These are phyloP conservation scores for Operophtera brumata DNA, from an alignment of 2,888 invertebrate species.

Conservation along the genomic window DNA sequence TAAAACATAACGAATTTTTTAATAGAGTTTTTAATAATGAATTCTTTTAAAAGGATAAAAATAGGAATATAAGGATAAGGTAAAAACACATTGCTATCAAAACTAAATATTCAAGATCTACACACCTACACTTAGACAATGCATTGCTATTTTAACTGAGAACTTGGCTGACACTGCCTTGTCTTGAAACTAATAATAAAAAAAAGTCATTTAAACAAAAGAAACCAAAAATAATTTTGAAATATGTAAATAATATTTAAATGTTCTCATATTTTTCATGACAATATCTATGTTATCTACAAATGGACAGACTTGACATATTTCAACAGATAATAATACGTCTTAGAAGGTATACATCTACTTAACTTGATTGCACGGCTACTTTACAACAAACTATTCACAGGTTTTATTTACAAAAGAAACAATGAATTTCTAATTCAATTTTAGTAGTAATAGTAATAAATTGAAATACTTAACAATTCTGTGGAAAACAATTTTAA, in stretches of 20 bases:
- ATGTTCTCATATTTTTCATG: neutral
- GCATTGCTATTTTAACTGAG: too few relatives aligned
- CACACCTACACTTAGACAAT: too few relatives aligned
- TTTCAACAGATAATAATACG: constrained; percentile 60
- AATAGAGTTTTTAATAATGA: too few relatives aligned
- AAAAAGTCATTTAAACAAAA: too few relatives aligned
- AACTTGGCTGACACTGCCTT: too few relatives aligned
- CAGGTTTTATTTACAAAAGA: constrained; percentile 63
- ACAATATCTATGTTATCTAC: constrained; percentile 58
- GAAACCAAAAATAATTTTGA: neutral
- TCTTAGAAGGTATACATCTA: constrained; percentile 72
- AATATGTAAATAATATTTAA: neutral
- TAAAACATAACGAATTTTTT: too few relatives aligned
- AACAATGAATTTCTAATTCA: constrained; percentile 16
- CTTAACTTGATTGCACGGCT: constrained; percentile 78
- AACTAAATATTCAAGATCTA: too few relatives aligned
- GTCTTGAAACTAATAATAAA: too few relatives aligned
- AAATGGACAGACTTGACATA: constrained; percentile 68
- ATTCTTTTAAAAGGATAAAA: too few relatives aligned
- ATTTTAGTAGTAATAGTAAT: constrained; percentile 9
- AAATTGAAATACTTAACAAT: neutral
- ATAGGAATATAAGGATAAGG: too few relatives aligned
- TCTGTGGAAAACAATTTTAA: neutral
- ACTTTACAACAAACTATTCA: constrained; percentile 79
- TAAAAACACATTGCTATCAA: too few relatives aligned